Evolutionary conservation across 1,140 invertebrate genomes (phyloP).

Genomic region (Steinernema feltiae): DNA sequence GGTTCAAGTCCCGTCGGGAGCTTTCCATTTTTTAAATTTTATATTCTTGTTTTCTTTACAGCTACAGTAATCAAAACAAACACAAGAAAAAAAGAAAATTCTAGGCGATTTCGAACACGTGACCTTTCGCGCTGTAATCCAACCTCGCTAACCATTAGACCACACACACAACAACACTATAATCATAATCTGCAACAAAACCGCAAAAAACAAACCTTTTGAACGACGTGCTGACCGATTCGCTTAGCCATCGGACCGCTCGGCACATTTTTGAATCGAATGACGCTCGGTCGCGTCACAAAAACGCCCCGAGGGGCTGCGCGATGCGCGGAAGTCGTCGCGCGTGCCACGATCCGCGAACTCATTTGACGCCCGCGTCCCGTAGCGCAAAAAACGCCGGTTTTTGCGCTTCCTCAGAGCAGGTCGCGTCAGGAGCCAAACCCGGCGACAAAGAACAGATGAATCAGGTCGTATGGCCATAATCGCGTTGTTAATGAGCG

Average conservation of each 20-base stretch:
- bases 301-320: background rate
- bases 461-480: background rate
- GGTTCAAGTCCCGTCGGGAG: too few relatives aligned
- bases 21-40: too few relatives aligned
- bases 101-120: too few relatives aligned
- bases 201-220: background rate
- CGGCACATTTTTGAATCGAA: conserved; percentile 3
- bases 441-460: background rate
- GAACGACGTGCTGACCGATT: background rate
- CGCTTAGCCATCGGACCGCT: background rate
- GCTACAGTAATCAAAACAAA: too few relatives aligned
- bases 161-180: too few relatives aligned
- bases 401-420: too few relatives aligned
- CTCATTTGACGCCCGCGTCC: background rate
- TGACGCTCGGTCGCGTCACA: background rate
- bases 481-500: background rate
- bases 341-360: background rate
- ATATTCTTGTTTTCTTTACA: too few relatives aligned
- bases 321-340: background rate
- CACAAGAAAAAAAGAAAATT: too few relatives aligned
- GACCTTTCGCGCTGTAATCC: too few relatives aligned
- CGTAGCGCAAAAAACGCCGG: background rate
- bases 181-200: too few relatives aligned
- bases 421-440: background rate
- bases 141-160: too few relatives aligned